Base-by-base conservation (phyloP, 2,797 vertebrate species). In the Gephyroberyx darwinii region DNA sequence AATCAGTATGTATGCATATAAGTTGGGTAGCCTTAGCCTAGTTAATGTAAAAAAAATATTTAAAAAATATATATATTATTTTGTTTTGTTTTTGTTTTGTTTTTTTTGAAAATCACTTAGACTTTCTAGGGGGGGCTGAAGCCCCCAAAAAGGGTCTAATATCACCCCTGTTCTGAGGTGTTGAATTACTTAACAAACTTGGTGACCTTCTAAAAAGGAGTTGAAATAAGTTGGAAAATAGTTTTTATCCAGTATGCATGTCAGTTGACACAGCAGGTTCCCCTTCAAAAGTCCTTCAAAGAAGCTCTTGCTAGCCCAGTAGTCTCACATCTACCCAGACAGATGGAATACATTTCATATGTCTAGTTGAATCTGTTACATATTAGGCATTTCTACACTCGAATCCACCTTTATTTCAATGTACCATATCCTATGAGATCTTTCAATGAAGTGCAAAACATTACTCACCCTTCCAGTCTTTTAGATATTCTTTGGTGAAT, bases 341-440 rank as follows among this genome's bases (percentile, higher is more conserved):
- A 73, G 33, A 78, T 66, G 68, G 52, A 74, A 78, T 51, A 58
- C 12, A 60, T 68, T 71, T 64, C 26, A 73, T 20, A 52, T 51
- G n/a, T 61, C 20, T 8, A 54, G 35, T 19, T 73, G 35, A 69
- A 73, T 76, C 72, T 71, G 65, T 67, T 75, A 50, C 30, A 41
- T 58, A 69, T 77, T 61, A 77, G 4, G 13, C 16, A 20, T 52
- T 4, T 61, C 8, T 57, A 17, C 17, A 43, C 33, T 52, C 5
- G 48, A 31, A 73, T 66, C 8, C 13, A 52, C 19, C 20, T 12
- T 10, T n/a, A 65, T 52, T 50, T 48, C 8, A n/a, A 41, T 57
- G 0, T 17, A 26, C 39, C 31, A 26, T 14, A 50, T 16, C 31
- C 5, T 64, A 30, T 37, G 43, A 12, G 5, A 20, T 4, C 1